phyloP scores from a whole-genome alignment of 2,113 vertebrate genomes.

The Nerophis ophidion region DNA sequence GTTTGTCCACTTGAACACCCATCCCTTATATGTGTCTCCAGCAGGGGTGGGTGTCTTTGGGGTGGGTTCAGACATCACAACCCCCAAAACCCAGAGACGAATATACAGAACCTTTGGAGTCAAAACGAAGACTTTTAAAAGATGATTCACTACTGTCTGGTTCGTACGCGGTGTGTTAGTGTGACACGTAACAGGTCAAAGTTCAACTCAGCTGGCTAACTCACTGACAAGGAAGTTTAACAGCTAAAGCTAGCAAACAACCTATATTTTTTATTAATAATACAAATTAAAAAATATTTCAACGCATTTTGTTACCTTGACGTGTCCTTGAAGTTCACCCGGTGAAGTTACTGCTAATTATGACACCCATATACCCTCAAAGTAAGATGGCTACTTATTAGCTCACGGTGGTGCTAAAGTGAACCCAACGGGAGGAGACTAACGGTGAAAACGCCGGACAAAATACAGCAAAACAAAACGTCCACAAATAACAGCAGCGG shows the following conservation, averaged over 20 bases:
- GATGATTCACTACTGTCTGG: neutral
- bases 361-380: constrained; percentile 57
- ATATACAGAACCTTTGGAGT: constrained; percentile 28
- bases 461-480: constrained; percentile 8
- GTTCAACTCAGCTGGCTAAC: constrained; percentile 18
- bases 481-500: neutral
- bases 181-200: constrained; percentile 31
- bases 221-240: neutral
- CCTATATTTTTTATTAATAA: neutral
- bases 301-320: constrained; percentile 57
- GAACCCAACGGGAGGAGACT: neutral
- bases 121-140: neutral
- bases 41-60: constrained; percentile 61
- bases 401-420: constrained; percentile 5
- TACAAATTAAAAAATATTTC: neutral
- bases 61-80: constrained; percentile 72
- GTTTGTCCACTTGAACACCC: constrained; percentile 95
- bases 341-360: constrained; percentile 59
- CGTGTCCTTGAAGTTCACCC: constrained; percentile 64
- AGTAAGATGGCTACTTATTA: constrained; percentile 32
- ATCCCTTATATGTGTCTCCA: constrained; percentile 78
- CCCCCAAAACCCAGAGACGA: constrained; percentile 44
- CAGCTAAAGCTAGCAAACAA: neutral
- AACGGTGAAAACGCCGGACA: constrained; percentile 9
- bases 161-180: neutral